Evolutionary conservation across 92 coral and sea anemone species (phyloP), one percentile per base, ranked within the genome.

Genomic region (Epizoanthus illoricatus): DNA sequence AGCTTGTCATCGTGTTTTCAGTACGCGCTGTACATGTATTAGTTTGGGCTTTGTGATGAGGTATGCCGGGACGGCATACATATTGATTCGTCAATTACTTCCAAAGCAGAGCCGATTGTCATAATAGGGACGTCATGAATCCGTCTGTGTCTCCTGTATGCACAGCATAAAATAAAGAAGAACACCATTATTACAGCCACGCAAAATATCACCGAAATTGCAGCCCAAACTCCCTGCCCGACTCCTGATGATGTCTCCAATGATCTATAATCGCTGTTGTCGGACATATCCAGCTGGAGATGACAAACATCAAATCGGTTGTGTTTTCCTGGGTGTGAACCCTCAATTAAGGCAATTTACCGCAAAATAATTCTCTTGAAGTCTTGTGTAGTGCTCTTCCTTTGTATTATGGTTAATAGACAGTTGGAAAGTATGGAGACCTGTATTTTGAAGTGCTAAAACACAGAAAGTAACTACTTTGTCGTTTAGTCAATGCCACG

Each of bases 211-310:
- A 88, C 97, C 15, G 97, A 93, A 5, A 93, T 90, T 0, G 97
- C 94, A 10, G 97, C 97, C 97, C 97, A 93, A 4, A 93, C 80
- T 79, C 90, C 94, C 76, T 90, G 94, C 8, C 91, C 92, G 17
- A 88, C 89, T 9, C 74, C 49, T 2, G 97, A 65, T 28, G 90
- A 83, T 5, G 87, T 65, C 12, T 69, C 86, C 13, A 70, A 49
- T 20, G 87, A 78, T 3, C 60, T 63, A 13, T 71, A 42, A 12
- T 28, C 82, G 70, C 70, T 43, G 56, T 52, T 54, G 21, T 90
- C 94, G 4, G 97, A 84, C 97, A 93, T 93, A 13, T 39, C 74
- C 3, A 36, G 71, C 16, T 83, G 21, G 52, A 41, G 73, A 33
- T n/a, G 21, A 33, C n/a, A 52, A 52, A 52, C 56, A 52, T 10